Percentiles rank a stretch among this genome's conserved stretches.
These are phyloP conservation scores for Pachypeltis micranthus DNA, from an alignment of 1,140 invertebrate genomes.

Conservation along the genomic window DNA sequence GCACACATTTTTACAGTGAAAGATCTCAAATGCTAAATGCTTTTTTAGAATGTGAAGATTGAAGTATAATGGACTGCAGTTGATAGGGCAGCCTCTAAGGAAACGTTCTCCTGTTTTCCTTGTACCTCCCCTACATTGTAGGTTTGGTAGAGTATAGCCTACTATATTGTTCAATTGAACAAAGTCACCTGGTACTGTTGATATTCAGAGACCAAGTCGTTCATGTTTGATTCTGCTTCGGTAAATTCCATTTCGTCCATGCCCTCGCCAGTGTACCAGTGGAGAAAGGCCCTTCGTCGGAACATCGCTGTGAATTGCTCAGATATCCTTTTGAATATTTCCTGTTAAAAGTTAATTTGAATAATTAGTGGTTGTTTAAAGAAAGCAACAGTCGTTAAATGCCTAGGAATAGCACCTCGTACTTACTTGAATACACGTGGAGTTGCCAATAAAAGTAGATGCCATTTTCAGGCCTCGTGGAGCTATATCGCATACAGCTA, in stretches of 20 bases:
- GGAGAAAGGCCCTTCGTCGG: conserved; percentile 81
- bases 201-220: conserved; percentile 68
- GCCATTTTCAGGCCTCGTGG: conserved; percentile 78
- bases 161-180: neutral
- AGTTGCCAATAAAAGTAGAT: conserved; percentile 80
- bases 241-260: conserved; percentile 73
- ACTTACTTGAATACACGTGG: conserved; percentile 66
- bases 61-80: neutral
- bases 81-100: neutral
- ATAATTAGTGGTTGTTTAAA: no score
- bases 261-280: conserved; percentile 53
- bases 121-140: no score
- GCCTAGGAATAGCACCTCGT: no score
- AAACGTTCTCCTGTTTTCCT: neutral
- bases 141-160: neutral
- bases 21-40: neutral
- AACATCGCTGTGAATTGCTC: conserved; percentile 87
- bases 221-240: conserved; percentile 65
- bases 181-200: conserved; percentile 55
- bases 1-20: neutral
- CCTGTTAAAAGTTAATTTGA: no score
- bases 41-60: neutral
- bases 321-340: conserved; percentile 72
- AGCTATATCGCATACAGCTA: conserved; percentile 75
- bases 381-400: no score